A percentile compares a stretch with the other conserved stretches of the same genome.
phyloP scores from a whole-genome alignment of 2,888 invertebrate genomes.

The Chirona hameri region DNA sequence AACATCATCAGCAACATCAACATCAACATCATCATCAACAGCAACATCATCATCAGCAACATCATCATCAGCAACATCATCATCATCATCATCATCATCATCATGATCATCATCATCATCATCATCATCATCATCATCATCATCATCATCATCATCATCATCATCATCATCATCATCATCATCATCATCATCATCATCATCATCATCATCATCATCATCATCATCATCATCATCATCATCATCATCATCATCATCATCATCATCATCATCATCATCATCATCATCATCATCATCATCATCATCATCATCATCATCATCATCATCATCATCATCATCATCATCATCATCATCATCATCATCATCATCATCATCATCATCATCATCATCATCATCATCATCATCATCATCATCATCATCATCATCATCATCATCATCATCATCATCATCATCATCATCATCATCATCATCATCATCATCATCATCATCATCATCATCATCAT shows the following conservation, averaged over 20 bases:
- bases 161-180: slow-evolving; percentile 22
- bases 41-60: too few species aligned
- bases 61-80: too few species aligned
- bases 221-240: slow-evolving; percentile 22
- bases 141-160: slow-evolving; percentile 22
- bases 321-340: slow-evolving; percentile 31
- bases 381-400: slow-evolving; percentile 26
- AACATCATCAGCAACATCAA: too few species aligned
- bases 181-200: slow-evolving; percentile 22
- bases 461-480: slow-evolving; percentile 22
- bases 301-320: slow-evolving; percentile 32
- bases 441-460: slow-evolving; percentile 22
- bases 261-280: slow-evolving; percentile 30
- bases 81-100: slow-evolving; percentile 22
- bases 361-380: slow-evolving; percentile 31
- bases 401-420: slow-evolving; percentile 27
- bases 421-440: slow-evolving; percentile 22
- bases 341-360: slow-evolving; percentile 31
- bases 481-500: slow-evolving; percentile 22
- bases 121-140: slow-evolving; percentile 22
- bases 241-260: slow-evolving; percentile 12
- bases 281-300: slow-evolving; percentile 30
- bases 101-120: slow-evolving; percentile 11
- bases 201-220: slow-evolving; percentile 22
- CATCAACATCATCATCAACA: too few species aligned